phyloP scores from a whole-genome alignment of 53 echinoderm and acorn worm genomes.

The Antedon mediterranea region DNA sequence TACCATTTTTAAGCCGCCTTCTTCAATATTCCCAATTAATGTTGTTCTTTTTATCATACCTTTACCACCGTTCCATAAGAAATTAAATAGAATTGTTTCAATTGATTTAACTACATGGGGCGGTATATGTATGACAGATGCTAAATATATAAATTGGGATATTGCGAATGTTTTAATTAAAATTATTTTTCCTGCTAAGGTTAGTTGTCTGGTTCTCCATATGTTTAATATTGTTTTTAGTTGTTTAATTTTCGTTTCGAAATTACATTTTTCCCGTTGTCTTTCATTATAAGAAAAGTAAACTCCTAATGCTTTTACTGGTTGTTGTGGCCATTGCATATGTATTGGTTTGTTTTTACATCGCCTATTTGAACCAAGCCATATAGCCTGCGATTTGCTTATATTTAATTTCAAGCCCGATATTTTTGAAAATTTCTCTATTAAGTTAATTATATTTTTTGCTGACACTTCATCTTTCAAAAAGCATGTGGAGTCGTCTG shows the following conservation, averaged over 20 bases:
- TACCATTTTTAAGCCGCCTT: too few relatives aligned
- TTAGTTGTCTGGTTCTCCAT: constrained; percentile 1
- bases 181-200: background rate
- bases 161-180: background rate
- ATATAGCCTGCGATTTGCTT: background rate
- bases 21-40: too few relatives aligned
- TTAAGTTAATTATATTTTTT: background rate
- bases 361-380: background rate
- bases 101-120: background rate
- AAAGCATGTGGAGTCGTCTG: background rate
- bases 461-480: background rate
- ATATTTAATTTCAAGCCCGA: background rate
- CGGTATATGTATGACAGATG: background rate
- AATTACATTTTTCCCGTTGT: background rate
- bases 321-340: background rate
- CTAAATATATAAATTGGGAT: constrained; percentile 1
- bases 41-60: too few relatives aligned
- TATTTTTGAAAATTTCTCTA: background rate
- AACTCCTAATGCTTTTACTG: constrained; percentile 1
- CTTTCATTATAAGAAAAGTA: background rate
- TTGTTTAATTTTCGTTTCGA: background rate
- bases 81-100: background rate
- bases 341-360: background rate
- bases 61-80: background rate
- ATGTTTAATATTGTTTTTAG: background rate